A percentile compares a stretch with the other conserved stretches of the same genome.
Conservation (phyloP, 2,888 invertebrate genomes). For the Sesamia inferens region DNA sequence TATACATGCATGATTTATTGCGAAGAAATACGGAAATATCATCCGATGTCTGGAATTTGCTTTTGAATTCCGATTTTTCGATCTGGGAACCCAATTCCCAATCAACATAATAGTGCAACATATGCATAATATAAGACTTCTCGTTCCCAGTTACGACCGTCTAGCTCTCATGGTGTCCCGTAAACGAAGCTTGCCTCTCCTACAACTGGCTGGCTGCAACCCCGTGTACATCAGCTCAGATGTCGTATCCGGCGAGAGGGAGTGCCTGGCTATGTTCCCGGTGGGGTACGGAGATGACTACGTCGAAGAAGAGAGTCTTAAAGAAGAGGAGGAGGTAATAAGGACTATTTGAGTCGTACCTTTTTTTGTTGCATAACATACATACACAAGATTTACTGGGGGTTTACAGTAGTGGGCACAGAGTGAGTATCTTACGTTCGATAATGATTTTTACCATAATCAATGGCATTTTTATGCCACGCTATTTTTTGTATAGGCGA, state of each 20-base stretch:
- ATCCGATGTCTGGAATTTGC: too few relatives aligned
- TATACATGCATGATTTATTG: too few relatives aligned
- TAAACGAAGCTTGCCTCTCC: constrained; percentile 80
- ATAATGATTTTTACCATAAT: neutral
- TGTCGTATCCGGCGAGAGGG: constrained; percentile 75
- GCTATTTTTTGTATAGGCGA: too few relatives aligned
- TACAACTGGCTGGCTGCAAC: constrained; percentile 82
- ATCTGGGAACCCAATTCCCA: too few relatives aligned
- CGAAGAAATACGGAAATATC: too few relatives aligned
- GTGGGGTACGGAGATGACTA: constrained; percentile 86
- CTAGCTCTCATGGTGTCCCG: constrained; percentile 86
- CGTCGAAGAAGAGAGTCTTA: constrained; percentile 74
- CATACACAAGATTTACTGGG: neutral
- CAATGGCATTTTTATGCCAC: neutral
- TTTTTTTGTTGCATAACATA: neutral
- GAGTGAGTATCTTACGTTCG: neutral
- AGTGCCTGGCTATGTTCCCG: constrained; percentile 83
- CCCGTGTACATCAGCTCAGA: constrained; percentile 85
- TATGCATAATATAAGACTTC: neutral
- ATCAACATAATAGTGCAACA: too few relatives aligned
- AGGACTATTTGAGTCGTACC: neutral
- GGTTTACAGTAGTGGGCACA: neutral
- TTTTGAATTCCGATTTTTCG: too few relatives aligned
- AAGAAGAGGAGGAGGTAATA: constrained; percentile 69
- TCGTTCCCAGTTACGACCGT: constrained; percentile 77